phyloP scores from a whole-genome alignment of 2,888 invertebrate genomes.

The Drosophila kambysellisi region DNA sequence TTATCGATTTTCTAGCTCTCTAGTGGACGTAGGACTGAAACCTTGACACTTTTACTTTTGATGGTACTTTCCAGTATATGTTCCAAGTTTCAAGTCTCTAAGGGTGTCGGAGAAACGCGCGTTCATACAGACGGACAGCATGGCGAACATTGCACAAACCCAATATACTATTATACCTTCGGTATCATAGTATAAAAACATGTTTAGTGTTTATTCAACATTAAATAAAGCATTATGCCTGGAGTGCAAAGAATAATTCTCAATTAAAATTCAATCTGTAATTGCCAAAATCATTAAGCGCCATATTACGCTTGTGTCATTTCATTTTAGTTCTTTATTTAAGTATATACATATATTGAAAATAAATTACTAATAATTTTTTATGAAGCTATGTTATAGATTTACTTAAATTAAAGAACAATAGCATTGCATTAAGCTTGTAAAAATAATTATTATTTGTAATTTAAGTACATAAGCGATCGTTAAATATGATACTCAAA shows the following conservation, averaged over 20 bases:
- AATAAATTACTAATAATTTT: background rate
- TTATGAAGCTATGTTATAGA: background rate
- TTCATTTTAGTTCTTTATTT: background rate
- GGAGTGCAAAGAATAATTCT: background rate
- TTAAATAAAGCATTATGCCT: background rate
- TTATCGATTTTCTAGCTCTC: no score
- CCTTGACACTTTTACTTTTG: no score
- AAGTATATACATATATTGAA: background rate
- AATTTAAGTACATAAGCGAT: background rate
- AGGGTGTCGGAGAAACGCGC: no score
- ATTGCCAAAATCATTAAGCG: background rate
- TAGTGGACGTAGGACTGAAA: no score
- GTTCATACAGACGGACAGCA: no score
- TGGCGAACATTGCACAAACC: no score
- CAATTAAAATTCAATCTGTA: background rate
- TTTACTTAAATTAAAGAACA: background rate
- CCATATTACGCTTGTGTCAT: background rate
- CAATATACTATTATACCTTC: no score
- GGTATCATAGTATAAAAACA: background rate
- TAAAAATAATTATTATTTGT: background rate
- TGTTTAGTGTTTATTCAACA: background rate
- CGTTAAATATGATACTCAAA: constrained; percentile 1
- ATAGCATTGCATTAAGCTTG: background rate
- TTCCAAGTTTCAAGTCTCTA: no score
- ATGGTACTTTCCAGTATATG: no score